phyloP scores from a whole-genome alignment of 2,888 invertebrate species.

The Hymenopus coronatus region DNA sequence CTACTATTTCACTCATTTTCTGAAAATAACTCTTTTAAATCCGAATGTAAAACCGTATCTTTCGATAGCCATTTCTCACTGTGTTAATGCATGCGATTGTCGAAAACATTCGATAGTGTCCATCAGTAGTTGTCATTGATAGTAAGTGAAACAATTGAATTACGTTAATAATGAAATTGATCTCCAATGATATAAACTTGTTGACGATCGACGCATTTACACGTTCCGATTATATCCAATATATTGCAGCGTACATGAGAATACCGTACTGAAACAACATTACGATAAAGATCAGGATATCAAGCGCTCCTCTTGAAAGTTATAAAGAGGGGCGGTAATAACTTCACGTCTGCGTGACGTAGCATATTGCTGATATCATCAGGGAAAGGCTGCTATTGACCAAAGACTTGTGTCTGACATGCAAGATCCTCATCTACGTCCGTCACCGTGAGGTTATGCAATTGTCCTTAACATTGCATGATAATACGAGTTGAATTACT shows the following conservation, averaged over 20 bases:
- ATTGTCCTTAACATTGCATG: too few relatives aligned
- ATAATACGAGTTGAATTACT: too few relatives aligned
- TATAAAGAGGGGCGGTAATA: not conserved
- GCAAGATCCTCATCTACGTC: not conserved
- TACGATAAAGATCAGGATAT: not conserved
- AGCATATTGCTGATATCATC: not conserved
- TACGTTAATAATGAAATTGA: too few relatives aligned
- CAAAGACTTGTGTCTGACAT: not conserved
- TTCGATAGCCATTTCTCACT: too few relatives aligned
- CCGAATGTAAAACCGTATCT: too few relatives aligned
- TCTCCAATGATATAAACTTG: not conserved
- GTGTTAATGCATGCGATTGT: too few relatives aligned
- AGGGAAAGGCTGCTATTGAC: not conserved
- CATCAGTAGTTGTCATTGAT: too few relatives aligned
- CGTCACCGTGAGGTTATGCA: too few relatives aligned
- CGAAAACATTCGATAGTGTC: too few relatives aligned
- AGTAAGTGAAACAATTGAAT: too few relatives aligned
- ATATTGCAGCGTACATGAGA: not conserved
- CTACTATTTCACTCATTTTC: too few relatives aligned
- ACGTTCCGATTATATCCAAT: not conserved
- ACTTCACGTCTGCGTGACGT: not conserved
- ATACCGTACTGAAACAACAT: not conserved
- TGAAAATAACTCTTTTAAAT: too few relatives aligned
- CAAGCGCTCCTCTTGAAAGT: not conserved
- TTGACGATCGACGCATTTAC: not conserved